Conservation (phyloP, 1,140 invertebrate species). For the Bradynema listronoti region DNA sequence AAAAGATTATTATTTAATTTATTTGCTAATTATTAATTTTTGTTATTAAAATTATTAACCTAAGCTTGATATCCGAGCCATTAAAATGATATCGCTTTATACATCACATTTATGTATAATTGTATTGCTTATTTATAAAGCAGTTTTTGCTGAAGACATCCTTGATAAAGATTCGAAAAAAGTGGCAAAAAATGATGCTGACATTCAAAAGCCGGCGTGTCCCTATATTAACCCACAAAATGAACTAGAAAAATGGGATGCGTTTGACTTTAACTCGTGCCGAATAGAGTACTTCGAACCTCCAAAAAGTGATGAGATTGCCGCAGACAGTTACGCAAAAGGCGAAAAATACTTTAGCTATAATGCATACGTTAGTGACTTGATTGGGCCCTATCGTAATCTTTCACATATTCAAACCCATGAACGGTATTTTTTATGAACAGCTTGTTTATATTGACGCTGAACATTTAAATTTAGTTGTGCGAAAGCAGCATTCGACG, state of each 20-base stretch:
- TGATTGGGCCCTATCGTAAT: constrained; percentile 47
- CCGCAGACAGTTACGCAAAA: constrained; percentile 23
- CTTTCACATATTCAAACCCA: constrained; percentile 36
- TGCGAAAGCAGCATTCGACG: constrained; percentile 36
- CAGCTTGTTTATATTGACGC: background rate
- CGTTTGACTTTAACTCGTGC: constrained; percentile 26
- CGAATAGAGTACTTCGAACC: constrained; percentile 34
- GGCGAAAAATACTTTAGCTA: constrained; percentile 36
- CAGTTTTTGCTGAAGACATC: too few species aligned
- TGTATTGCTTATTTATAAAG: too few species aligned
- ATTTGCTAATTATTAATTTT: too few species aligned
- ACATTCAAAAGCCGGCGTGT: constrained; percentile 46
- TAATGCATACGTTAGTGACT: constrained; percentile 49
- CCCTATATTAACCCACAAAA: constrained; percentile 35
- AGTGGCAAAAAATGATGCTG: too few species aligned
- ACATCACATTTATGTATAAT: too few species aligned
- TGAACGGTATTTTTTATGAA: constrained; percentile 31
- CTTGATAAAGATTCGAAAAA: too few species aligned
- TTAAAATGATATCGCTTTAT: too few species aligned
- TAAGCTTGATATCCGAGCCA: too few species aligned
- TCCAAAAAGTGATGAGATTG: constrained; percentile 18
- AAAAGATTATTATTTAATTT: background rate
- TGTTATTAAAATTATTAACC: too few species aligned
- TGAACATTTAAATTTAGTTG: constrained; percentile 39
- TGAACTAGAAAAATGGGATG: constrained; percentile 33